phyloP scores from a whole-genome alignment of 37 sponge, comb jelly and placozoan genomes.

The Spongilla lacustris region DNA sequence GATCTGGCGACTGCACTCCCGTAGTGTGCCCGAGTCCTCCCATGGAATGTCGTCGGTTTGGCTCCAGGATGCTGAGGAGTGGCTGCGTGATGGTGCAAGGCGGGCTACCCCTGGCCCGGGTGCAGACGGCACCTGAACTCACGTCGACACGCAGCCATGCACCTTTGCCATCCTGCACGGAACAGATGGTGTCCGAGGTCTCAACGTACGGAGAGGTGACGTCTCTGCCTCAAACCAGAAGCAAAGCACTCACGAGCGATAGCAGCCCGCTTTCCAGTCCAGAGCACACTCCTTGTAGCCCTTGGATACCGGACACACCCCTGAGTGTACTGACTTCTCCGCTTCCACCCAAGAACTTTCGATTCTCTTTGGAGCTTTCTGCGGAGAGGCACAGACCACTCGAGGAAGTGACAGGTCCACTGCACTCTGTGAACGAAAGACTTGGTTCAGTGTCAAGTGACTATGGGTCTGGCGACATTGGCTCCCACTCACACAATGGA shows the following conservation, averaged over 20 bases:
- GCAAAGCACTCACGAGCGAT: background rate
- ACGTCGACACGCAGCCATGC: background rate
- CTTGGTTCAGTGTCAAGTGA: background rate
- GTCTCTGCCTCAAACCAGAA: background rate
- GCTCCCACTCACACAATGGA: background rate
- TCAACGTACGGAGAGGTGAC: background rate
- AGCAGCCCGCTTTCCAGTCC: background rate
- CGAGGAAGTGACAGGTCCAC: background rate
- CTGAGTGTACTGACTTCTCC: conserved; percentile 23
- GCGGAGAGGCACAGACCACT: background rate
- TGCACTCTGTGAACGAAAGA: background rate
- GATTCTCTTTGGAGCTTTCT: background rate
- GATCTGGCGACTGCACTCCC: background rate
- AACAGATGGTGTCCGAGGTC: background rate
- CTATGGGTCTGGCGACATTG: background rate
- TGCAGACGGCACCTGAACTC: background rate
- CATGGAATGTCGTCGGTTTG: background rate
- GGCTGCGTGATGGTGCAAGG: too few relatives aligned
- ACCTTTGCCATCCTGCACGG: background rate
- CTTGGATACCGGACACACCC: background rate
- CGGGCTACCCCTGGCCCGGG: background rate
- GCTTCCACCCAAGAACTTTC: conserved; percentile 4
- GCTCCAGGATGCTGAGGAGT: background rate
- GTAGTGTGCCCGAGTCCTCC: background rate
- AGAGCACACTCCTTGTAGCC: background rate